Percentiles rank a stretch among this genome's conserved stretches.
These are phyloP conservation scores for Trididemnum miniatum DNA, from an alignment of 23 tunicate genomes.

Conservation along the genomic window DNA sequence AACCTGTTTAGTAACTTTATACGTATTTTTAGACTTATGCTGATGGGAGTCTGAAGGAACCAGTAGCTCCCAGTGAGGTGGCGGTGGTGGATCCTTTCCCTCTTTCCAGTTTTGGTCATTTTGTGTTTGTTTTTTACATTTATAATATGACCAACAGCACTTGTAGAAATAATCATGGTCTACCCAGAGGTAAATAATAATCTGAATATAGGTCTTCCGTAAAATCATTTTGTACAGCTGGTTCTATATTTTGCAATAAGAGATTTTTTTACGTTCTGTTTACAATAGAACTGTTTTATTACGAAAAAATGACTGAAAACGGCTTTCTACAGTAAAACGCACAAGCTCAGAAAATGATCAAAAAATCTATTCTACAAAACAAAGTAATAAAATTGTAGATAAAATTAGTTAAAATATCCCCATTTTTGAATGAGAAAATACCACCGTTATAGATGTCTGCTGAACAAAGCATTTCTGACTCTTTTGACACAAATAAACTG, in stretches of 20 bases:
- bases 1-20: no score
- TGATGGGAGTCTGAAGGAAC: not conserved
- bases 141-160: constrained; percentile 13
- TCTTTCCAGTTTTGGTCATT: constrained; percentile 63
- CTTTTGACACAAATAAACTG: no score
- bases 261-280: not conserved
- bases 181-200: not conserved
- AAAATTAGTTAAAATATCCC: no score
- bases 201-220: not conserved
- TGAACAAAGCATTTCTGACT: no score
- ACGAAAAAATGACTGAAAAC: no score
- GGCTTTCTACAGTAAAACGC: no score
- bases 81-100: constrained; percentile 84
- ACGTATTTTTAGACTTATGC: constrained; percentile 11
- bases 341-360: no score
- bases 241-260: not conserved
- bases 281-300: no score
- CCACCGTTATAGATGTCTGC: no score
- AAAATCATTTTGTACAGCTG: not conserved
- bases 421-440: no score
- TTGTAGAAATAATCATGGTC: not conserved
- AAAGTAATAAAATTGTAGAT: no score
- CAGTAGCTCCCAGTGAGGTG: constrained; percentile 17
- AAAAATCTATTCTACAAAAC: no score
- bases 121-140: constrained; percentile 62